These are phyloP conservation scores for Phalacrocorax carbo DNA, from an alignment of 2,113 vertebrate species.

Conservation along the genomic window DNA sequence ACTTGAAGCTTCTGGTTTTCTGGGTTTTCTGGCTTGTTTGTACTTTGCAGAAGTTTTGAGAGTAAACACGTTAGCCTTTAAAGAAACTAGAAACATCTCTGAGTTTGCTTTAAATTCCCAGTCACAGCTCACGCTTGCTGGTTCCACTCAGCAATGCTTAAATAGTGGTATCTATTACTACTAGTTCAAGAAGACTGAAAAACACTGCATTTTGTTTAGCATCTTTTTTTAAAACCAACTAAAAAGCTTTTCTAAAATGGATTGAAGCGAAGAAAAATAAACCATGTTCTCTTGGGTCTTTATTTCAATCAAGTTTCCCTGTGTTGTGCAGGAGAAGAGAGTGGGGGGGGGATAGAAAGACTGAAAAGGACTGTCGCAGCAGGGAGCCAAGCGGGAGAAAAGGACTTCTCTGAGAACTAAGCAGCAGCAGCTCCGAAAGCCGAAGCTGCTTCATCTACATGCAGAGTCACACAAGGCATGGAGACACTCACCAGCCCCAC, in stretches of 20 bases:
- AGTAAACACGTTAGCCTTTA: conserved; percentile 61
- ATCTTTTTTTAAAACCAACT: conserved; percentile 73
- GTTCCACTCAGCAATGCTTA: conserved; percentile 46
- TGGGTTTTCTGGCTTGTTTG: conserved; percentile 39
- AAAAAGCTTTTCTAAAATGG: conserved; percentile 75
- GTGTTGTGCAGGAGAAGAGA: conserved; percentile 75
- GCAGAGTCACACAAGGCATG: conserved; percentile 89
- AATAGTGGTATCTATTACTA: conserved; percentile 58
- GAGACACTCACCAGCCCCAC: conserved; percentile 74
- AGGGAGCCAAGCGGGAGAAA: conserved; percentile 87
- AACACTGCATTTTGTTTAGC: conserved; percentile 69
- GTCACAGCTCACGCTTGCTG: conserved; percentile 56
- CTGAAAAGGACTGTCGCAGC: conserved; percentile 91
- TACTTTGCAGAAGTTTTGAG: conserved; percentile 51
- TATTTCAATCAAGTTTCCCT: conserved; percentile 75
- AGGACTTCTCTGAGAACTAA: conserved; percentile 89
- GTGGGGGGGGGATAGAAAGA: conserved; percentile 75
- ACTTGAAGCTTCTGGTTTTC: conserved; percentile 60
- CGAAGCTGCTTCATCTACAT: conserved; percentile 95
- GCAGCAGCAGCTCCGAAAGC: conserved; percentile 82
- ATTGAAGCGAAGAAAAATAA: conserved; percentile 77
- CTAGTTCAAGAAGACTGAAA: conserved; percentile 51
- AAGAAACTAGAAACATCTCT: conserved; percentile 30
- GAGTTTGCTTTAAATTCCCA: conserved; percentile 59
- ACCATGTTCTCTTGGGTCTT: conserved; percentile 73